Evolutionary conservation across 2,888 invertebrate species (phyloP), one percentile per base, ranked within the genome.

Genomic region (Ochlodes sylvanus): DNA sequence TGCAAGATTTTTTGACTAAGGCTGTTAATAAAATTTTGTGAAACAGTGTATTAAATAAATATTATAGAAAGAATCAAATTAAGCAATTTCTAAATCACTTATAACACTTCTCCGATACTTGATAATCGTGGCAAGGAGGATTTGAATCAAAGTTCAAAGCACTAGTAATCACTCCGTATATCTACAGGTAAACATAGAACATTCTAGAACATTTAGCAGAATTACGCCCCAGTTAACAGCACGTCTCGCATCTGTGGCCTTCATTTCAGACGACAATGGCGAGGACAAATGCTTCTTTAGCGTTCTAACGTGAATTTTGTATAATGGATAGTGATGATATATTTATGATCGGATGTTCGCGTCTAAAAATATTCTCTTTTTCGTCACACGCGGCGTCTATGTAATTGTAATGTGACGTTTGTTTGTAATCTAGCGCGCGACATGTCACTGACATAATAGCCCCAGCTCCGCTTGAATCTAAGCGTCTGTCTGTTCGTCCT

Each of bases 171-270:
- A n/a, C n/a, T n/a, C n/a, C n/a, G n/a, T n/a, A n/a, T n/a, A n/a
- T n/a, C n/a, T n/a, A n/a, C n/a, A n/a, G n/a, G n/a, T n/a, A n/a
- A n/a, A n/a, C n/a, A 27, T 27, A 27, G 27, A 27, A 27, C 27
- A 73, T 77, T 75, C 73, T 75, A 70, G 27, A 54, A 44, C 14
- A 55, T 44, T 17, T n/a, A 38, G 12, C 21, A 47, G 38, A 64
- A 57, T 63, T 63, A 64, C 19, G 55, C n/a, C 63, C 34, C 56
- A 19, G 56, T 55, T 64, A 65, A 65, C 27, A 17, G 50, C 57
- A 65, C 50, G 65, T 41, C 65, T 58, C 65, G 65, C 41, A 58
- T 58, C 58, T 41, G 50, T 52, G 65, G 52, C 65, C 50, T 14
- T 58, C 38, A 57, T 65, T 57, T 17, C 3, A 34, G 15, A 15